These are phyloP conservation scores for Marronus borbonicus DNA, from an alignment of 2,888 invertebrate genomes.

Conservation along the genomic window DNA sequence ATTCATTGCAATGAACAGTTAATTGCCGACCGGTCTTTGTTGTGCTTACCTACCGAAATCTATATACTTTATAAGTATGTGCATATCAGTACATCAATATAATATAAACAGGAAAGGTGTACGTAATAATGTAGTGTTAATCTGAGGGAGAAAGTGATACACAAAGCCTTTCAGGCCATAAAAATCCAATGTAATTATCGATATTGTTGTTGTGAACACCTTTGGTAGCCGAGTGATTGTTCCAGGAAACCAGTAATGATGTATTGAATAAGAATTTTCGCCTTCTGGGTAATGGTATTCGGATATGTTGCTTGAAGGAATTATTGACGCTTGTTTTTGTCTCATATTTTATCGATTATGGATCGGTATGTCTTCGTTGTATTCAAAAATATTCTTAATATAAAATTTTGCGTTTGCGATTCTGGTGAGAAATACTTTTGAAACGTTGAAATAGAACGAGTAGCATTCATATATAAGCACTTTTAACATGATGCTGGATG, in stretches of 20 bases:
- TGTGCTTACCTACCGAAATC: neutral
- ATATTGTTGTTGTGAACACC: constrained; percentile 17
- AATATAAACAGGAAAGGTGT: neutral
- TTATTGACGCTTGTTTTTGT: too few relatives aligned
- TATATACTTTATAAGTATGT: neutral
- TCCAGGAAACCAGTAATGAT: neutral
- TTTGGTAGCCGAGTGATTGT: neutral
- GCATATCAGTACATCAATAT: neutral
- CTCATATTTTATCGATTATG: too few relatives aligned
- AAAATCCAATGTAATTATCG: constrained; percentile 34
- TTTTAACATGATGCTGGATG: too few relatives aligned
- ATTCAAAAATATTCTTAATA: too few relatives aligned
- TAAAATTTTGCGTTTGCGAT: too few relatives aligned
- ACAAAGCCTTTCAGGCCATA: constrained; percentile 1
- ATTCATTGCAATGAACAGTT: constrained; percentile 36
- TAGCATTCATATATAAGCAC: too few relatives aligned
- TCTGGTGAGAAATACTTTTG: too few relatives aligned
- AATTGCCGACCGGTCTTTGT: constrained; percentile 12
- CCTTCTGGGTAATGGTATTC: neutral
- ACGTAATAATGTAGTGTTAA: neutral
- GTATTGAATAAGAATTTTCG: neutral
- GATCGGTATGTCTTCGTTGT: too few relatives aligned
- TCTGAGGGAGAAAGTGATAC: neutral
- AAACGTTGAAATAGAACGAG: too few relatives aligned
- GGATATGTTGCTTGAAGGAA: neutral